Conservation (phyloP, 2,113 vertebrate species). For the Crotophaga sulcirostris region DNA sequence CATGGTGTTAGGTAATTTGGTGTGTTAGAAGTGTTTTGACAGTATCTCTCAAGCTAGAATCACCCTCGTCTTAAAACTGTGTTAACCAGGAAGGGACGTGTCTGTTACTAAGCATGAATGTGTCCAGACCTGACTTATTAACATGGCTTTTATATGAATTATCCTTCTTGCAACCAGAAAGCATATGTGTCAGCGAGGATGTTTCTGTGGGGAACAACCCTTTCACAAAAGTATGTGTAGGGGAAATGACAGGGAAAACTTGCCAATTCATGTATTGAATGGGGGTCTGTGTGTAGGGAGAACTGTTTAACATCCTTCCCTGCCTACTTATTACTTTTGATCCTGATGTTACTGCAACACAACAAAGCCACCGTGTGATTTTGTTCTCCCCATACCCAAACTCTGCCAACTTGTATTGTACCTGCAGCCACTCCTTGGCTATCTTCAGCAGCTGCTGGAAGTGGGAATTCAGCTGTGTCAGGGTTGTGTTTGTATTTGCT, state of each 20-base stretch:
- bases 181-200: background rate
- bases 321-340: background rate
- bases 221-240: background rate
- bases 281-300: background rate
- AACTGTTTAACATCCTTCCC: background rate
- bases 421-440: background rate
- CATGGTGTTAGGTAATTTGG: background rate
- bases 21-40: background rate
- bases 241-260: background rate
- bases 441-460: background rate
- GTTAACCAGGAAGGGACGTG: background rate
- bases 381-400: background rate
- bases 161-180: background rate
- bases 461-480: background rate
- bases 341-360: background rate
- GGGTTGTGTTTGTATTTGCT: background rate
- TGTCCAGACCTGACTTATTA: background rate
- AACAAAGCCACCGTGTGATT: accelerated
- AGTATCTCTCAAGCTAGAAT: background rate
- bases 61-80: background rate
- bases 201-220: background rate
- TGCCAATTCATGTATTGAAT: background rate
- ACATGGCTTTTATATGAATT: background rate
- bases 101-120: background rate
- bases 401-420: background rate